Percentiles rank a stretch among this genome's conserved stretches.
Conservation (phyloP, 2,888 invertebrate species). For the Oasisia sp. region DNA sequence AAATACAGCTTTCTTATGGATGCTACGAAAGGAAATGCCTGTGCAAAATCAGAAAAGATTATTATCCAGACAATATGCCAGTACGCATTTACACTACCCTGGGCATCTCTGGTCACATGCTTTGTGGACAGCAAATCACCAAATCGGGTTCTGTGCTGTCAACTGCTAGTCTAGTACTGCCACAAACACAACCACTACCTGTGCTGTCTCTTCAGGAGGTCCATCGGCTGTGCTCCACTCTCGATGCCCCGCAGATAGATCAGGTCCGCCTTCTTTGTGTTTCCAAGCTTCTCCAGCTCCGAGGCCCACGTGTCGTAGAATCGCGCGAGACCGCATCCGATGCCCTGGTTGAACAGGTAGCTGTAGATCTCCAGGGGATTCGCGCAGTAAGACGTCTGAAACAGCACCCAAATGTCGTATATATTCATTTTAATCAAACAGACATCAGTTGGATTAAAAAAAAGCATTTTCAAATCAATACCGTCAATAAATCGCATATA, state of each 20-base stretch:
- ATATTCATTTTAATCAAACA: background rate
- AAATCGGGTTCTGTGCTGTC: too few species aligned
- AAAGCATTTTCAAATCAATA: too few species aligned
- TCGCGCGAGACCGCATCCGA: slow-evolving; percentile 83
- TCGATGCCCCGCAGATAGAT: slow-evolving; percentile 82
- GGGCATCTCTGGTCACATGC: too few species aligned
- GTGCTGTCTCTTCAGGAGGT: slow-evolving; percentile 48
- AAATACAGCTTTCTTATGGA: too few species aligned
- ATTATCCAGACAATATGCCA: too few species aligned
- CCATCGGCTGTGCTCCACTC: slow-evolving; percentile 79
- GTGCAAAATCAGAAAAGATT: too few species aligned
- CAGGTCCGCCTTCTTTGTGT: slow-evolving; percentile 84
- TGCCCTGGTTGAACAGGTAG: slow-evolving; percentile 81
- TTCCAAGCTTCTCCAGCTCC: slow-evolving; percentile 83
- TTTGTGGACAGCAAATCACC: too few species aligned
- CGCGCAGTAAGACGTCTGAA: slow-evolving; percentile 61
- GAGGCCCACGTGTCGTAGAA: slow-evolving; percentile 92
- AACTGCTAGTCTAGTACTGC: too few species aligned
- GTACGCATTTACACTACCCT: too few species aligned
- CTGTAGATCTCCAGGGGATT: slow-evolving; percentile 74
- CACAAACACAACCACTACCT: slow-evolving; percentile 40
- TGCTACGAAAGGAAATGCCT: too few species aligned
- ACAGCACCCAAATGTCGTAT: slow-evolving; percentile 18
- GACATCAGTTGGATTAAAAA: background rate
- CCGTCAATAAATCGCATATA: too few species aligned